Evolutionary conservation across 2,888 invertebrate genomes (phyloP).

Genomic region (Apotomis betuletana): DNA sequence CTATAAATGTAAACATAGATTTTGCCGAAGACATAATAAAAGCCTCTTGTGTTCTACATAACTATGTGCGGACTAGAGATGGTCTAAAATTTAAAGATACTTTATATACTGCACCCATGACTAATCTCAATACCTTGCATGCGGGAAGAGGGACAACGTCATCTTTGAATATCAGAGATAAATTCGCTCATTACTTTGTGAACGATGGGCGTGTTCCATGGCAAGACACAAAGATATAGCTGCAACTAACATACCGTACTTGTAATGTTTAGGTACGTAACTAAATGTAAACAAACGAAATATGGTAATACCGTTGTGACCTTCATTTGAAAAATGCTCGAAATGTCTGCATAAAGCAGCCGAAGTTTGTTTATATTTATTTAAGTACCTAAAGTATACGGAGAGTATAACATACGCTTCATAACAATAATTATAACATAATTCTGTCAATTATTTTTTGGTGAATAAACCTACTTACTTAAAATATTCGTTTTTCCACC

Average conservation of each 20-base stretch:
- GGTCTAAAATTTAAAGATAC: slow-evolving; percentile 48
- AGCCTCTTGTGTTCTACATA: slow-evolving; percentile 46
- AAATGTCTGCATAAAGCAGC: not conserved
- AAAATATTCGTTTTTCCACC: slow-evolving; percentile 45
- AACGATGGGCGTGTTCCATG: slow-evolving; percentile 47
- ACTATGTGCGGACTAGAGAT: slow-evolving; percentile 49
- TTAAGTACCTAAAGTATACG: slow-evolving; percentile 45
- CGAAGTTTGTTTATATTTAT: slow-evolving; percentile 1
- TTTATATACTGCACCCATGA: slow-evolving; percentile 44
- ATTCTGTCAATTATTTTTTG: slow-evolving; percentile 42
- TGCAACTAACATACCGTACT: slow-evolving; percentile 42
- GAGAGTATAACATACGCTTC: slow-evolving; percentile 46
- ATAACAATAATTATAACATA: slow-evolving; percentile 25
- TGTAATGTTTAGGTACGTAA: slow-evolving; percentile 43
- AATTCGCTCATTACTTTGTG: slow-evolving; percentile 49
- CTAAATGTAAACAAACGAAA: slow-evolving; percentile 37
- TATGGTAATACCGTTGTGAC: no score
- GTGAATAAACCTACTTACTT: slow-evolving; percentile 44
- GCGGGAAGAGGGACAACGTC: slow-evolving; percentile 47
- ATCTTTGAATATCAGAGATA: slow-evolving; percentile 48
- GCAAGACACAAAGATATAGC: slow-evolving; percentile 49
- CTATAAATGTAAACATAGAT: slow-evolving; percentile 45
- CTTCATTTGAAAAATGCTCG: no score
- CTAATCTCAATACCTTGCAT: slow-evolving; percentile 47
- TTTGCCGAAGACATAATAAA: slow-evolving; percentile 49